Conservation (phyloP, 2,113 vertebrate genomes). For the Nannospalax galili region DNA sequence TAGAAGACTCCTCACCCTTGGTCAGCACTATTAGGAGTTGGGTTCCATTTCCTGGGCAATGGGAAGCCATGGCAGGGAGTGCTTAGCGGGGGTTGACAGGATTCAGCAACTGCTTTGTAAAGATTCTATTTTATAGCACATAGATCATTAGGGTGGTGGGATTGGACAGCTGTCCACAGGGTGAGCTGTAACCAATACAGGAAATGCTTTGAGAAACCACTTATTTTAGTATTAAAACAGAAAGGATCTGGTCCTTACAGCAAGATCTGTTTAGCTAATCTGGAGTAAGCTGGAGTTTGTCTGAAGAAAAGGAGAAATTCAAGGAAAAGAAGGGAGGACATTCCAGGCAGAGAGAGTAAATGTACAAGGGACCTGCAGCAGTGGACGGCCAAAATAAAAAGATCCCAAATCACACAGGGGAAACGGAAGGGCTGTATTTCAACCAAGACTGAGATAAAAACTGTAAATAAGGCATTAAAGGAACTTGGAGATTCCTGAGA, state of each 20-base stretch:
- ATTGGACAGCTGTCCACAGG: background rate
- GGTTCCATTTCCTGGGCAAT: background rate
- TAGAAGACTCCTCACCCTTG: background rate
- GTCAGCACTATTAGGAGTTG: background rate
- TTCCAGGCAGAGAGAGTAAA: background rate
- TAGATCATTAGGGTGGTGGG: background rate
- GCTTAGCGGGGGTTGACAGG: background rate
- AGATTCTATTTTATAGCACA: background rate
- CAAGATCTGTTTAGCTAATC: background rate
- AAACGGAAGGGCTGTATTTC: background rate
- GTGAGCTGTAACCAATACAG: background rate
- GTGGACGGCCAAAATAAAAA: background rate
- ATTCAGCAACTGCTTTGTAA: background rate
- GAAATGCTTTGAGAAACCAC: slow-evolving; percentile 17
- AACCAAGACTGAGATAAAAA: background rate
- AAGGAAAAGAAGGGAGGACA: background rate
- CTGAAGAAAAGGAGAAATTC: slow-evolving; percentile 13
- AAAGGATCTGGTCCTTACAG: slow-evolving; percentile 35
- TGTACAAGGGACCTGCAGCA: background rate
- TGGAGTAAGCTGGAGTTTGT: slow-evolving; percentile 2
- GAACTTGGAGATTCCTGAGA: slow-evolving; percentile 6
- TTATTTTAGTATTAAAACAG: slow-evolving; percentile 9
- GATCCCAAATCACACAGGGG: background rate
- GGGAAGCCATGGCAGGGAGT: background rate
- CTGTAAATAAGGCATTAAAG: background rate